Conservation (phyloP, 2,888 invertebrate genomes). For the Mantis religiosa region DNA sequence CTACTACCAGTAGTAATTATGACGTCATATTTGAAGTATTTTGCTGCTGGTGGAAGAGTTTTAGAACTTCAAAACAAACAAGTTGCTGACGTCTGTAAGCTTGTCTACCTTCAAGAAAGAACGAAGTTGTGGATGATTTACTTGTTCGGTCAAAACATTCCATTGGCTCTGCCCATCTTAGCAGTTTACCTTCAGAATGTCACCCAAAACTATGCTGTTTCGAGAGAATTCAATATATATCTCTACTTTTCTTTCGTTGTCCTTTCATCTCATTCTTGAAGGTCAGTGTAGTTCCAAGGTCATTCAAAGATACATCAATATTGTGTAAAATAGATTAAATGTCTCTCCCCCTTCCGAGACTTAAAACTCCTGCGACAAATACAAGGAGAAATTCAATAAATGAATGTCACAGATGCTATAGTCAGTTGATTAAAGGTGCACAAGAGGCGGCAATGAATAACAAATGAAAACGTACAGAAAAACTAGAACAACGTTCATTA, state of each 20-base stretch:
- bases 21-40: no score
- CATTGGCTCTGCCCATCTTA: not conserved
- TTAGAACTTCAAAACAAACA: no score
- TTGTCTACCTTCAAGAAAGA: not conserved
- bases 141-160: not conserved
- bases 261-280: not conserved
- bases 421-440: no score
- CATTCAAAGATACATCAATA: not conserved
- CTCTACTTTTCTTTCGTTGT: not conserved
- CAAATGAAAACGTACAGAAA: no score
- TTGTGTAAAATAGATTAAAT: not conserved
- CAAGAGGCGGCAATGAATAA: no score
- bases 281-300: not conserved
- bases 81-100: not conserved
- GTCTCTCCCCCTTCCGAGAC: no score
- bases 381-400: no score
- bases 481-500: no score
- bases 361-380: no score
- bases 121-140: not conserved
- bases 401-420: no score
- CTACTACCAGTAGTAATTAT: no score
- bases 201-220: not conserved
- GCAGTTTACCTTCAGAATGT: not conserved
- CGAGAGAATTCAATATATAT: not conserved
- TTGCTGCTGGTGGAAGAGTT: no score